phyloP scores from a whole-genome alignment of 2,113 vertebrate species.

The Cyprinodon brontotheroides region DNA sequence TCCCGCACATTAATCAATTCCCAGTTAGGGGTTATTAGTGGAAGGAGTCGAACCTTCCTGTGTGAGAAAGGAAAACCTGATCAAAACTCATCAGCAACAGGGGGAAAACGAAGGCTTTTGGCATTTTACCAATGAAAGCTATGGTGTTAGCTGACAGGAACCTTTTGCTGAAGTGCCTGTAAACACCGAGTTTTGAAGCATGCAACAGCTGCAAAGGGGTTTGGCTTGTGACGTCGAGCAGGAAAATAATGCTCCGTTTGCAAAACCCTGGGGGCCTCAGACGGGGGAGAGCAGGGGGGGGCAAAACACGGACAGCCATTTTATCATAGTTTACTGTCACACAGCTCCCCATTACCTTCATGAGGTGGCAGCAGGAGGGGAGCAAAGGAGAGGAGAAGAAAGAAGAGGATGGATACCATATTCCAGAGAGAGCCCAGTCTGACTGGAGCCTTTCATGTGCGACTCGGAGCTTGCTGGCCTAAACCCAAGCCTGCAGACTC shows the following conservation, averaged over 20 bases:
- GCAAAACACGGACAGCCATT: slow-evolving; percentile 64
- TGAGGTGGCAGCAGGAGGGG: slow-evolving; percentile 47
- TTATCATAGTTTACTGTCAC: slow-evolving; percentile 61
- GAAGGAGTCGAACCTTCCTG: slow-evolving; percentile 48
- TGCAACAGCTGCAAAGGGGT: slow-evolving; percentile 90
- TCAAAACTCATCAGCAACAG: background rate
- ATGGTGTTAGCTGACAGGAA: slow-evolving; percentile 39
- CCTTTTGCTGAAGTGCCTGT: slow-evolving; percentile 56
- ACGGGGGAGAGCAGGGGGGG: slow-evolving; percentile 47
- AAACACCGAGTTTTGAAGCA: slow-evolving; percentile 75
- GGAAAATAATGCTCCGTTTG: slow-evolving; percentile 81
- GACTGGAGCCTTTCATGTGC: slow-evolving; percentile 75
- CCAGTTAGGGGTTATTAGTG: slow-evolving; percentile 61
- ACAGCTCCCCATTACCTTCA: slow-evolving; percentile 62
- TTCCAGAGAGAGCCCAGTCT: slow-evolving; percentile 60
- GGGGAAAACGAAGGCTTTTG: slow-evolving; percentile 2
- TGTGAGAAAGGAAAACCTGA: background rate
- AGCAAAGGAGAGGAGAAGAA: slow-evolving; percentile 35
- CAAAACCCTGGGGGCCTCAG: slow-evolving; percentile 79
- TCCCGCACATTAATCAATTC: slow-evolving; percentile 69
- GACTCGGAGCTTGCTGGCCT: slow-evolving; percentile 72
- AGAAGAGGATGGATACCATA: slow-evolving; percentile 58
- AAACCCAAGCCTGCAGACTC: slow-evolving; percentile 68
- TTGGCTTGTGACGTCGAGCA: slow-evolving; percentile 76
- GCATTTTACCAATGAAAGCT: slow-evolving; percentile 46